These are phyloP conservation scores for Labrus mixtus DNA, from an alignment of 2,113 vertebrate genomes.

Conservation along the genomic window DNA sequence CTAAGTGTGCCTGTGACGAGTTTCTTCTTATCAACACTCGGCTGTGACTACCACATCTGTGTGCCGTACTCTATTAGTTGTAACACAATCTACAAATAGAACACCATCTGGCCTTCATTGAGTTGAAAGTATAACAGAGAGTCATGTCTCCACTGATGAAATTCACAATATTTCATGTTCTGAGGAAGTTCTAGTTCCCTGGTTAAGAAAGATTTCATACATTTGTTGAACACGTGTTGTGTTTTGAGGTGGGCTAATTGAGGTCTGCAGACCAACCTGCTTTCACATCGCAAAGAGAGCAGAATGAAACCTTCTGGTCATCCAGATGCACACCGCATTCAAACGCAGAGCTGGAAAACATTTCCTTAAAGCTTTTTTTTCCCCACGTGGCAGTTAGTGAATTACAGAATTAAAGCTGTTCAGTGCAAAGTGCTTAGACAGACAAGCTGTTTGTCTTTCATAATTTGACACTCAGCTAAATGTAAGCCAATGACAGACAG, in stretches of 20 bases:
- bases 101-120: slow-evolving; percentile 52
- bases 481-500: slow-evolving; percentile 22
- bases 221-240: slow-evolving; percentile 53
- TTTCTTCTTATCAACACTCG: slow-evolving; percentile 16
- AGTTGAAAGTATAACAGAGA: slow-evolving; percentile 29
- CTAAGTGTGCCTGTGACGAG: slow-evolving; percentile 9
- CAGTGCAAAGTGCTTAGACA: neutral
- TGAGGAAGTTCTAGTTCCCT: neutral
- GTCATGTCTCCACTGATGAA: slow-evolving; percentile 14
- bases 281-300: slow-evolving; percentile 25
- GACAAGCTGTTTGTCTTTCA: slow-evolving; percentile 12
- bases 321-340: slow-evolving; percentile 9
- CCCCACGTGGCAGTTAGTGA: slow-evolving; percentile 2
- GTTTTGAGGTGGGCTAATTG: slow-evolving; percentile 44
- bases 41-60: slow-evolving; percentile 43
- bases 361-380: slow-evolving; percentile 5
- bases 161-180: slow-evolving; percentile 39
- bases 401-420: neutral
- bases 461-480: neutral
- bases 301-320: slow-evolving; percentile 38
- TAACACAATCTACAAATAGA: slow-evolving; percentile 43
- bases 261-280: slow-evolving; percentile 31
- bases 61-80: slow-evolving; percentile 29
- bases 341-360: slow-evolving; percentile 29
- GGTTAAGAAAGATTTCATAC: slow-evolving; percentile 19